Evolutionary conservation across 2,888 invertebrate species (phyloP).

Genomic region (Oligia fasciuncula): DNA sequence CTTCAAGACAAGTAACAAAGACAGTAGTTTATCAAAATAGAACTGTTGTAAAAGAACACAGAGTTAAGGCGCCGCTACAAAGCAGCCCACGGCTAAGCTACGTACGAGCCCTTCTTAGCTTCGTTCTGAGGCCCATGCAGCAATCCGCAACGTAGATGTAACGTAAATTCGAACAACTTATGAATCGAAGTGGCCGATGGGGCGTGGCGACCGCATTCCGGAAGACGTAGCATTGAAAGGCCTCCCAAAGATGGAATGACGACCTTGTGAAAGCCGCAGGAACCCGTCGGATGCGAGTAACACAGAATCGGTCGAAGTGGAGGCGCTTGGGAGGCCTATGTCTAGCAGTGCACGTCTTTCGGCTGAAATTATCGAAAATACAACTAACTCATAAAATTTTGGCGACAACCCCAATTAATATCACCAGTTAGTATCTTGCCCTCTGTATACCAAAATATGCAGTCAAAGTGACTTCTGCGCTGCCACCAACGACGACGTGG

Average conservation of each 20-base stretch:
- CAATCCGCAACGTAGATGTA: fast-evolving
- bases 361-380: neutral
- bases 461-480: neutral
- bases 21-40: constrained; percentile 58
- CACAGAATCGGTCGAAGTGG: no score
- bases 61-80: constrained; percentile 16
- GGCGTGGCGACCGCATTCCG: no score
- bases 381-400: neutral
- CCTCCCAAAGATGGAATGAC: no score
- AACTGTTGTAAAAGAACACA: constrained; percentile 51
- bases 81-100: neutral
- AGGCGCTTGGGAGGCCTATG: no score
- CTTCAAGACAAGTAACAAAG: constrained; percentile 32
- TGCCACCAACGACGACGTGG: neutral
- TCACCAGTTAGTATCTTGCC: neutral
- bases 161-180: no score
- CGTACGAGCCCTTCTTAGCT: neutral
- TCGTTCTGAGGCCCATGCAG: no score
- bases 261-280: no score
- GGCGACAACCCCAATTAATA: neutral
- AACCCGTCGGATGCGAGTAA: no score
- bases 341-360: no score
- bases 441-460: neutral
- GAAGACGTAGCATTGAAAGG: no score
- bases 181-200: neutral